Conservation (phyloP, 2,888 invertebrate species). For the Metacarcinus magister region DNA sequence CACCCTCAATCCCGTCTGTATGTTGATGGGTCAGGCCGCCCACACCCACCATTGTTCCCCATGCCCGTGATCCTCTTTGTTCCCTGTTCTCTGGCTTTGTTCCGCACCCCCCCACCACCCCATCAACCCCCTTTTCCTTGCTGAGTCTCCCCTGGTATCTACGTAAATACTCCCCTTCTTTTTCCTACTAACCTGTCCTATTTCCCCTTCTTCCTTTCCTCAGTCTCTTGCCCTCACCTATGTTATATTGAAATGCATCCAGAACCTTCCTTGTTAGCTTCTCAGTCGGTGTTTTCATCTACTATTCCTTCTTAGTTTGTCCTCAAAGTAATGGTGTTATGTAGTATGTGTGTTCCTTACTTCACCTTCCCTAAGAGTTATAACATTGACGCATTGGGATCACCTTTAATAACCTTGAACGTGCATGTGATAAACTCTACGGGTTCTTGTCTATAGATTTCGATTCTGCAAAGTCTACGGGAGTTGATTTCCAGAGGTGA, state of each 20-base stretch:
- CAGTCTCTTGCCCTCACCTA: neutral
- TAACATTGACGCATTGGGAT: neutral
- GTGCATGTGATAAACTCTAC: neutral
- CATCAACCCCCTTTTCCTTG: neutral
- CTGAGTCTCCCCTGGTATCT: neutral
- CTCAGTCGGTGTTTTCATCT: neutral
- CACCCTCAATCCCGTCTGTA: neutral
- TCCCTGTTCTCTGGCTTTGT: slow-evolving; percentile 8
- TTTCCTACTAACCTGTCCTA: neutral
- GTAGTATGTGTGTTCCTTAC: neutral
- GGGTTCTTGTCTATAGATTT: neutral
- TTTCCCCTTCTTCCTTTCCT: neutral
- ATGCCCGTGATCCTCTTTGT: slow-evolving; percentile 41
- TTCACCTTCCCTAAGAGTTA: neutral
- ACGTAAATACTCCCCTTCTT: neutral
- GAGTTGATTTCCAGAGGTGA: neutral
- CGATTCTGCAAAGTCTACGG: neutral
- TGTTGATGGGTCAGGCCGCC: slow-evolving; percentile 31
- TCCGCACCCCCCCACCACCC: neutral
- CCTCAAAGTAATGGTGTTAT: neutral
- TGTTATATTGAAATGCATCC: neutral
- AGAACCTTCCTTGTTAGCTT: neutral
- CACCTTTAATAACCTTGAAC: neutral
- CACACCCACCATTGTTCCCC: slow-evolving; percentile 38
- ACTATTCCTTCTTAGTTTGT: neutral